Evolutionary conservation across 2,113 vertebrate species (phyloP).

Genomic region (Labrus mixtus): DNA sequence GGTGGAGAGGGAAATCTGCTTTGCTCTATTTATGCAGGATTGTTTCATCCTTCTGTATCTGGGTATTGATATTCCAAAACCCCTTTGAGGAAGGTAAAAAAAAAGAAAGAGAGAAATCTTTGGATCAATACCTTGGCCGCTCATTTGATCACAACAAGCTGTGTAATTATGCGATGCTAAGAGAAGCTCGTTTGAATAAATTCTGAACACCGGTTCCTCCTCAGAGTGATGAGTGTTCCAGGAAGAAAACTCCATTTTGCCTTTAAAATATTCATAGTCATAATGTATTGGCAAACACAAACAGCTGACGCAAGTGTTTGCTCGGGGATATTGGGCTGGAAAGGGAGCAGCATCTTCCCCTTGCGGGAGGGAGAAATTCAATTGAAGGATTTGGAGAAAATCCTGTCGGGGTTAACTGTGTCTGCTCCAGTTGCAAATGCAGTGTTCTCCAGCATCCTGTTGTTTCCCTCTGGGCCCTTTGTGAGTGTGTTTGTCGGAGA

Average conservation of each 20-base stretch:
- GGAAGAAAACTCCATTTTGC: conserved; percentile 31
- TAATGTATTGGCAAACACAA: conserved; percentile 70
- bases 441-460: conserved; percentile 51
- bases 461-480: conserved; percentile 44
- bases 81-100: neutral
- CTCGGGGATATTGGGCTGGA: conserved; percentile 64
- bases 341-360: conserved; percentile 53
- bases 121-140: neutral
- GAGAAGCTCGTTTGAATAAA: conserved; percentile 2
- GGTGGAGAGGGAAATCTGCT: neutral
- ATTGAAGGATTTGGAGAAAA: conserved; percentile 75
- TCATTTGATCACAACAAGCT: neutral
- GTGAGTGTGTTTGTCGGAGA: neutral
- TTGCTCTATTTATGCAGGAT: neutral
- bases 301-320: conserved; percentile 73
- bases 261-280: conserved; percentile 70
- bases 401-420: conserved; percentile 60
- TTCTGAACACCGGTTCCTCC: conserved; percentile 7
- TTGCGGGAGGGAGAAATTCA: conserved; percentile 61
- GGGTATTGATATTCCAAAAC: neutral
- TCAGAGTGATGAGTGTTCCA: conserved; percentile 35
- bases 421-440: conserved; percentile 68
- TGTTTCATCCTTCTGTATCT: neutral
- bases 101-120: neutral
- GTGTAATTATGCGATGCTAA: conserved; percentile 7